These are phyloP conservation scores for Noctua comes DNA, from an alignment of 2,888 invertebrate species.

Conservation along the genomic window DNA sequence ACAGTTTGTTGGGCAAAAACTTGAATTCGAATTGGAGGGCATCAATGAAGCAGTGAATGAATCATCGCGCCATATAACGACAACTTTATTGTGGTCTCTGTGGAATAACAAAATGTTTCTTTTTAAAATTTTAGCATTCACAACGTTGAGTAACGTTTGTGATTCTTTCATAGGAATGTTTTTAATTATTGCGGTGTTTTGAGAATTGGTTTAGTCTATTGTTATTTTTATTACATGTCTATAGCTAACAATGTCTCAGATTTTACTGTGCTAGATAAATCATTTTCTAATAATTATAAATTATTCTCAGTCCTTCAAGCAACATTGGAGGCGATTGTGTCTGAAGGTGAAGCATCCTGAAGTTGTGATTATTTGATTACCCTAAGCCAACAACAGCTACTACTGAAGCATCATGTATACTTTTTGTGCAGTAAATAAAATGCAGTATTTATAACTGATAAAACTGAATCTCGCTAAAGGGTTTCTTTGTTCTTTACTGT, in stretches of 20 bases:
- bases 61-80: constrained; percentile 33
- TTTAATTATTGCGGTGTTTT: background rate
- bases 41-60: constrained; percentile 48
- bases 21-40: constrained; percentile 24
- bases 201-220: background rate
- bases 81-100: constrained; percentile 29
- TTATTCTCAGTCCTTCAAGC: background rate
- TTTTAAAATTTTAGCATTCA: constrained; percentile 9
- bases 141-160: constrained; percentile 7
- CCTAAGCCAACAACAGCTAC: background rate
- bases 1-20: constrained; percentile 12
- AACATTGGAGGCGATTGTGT: background rate
- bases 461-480: constrained; percentile 1
- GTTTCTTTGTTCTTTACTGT: constrained; percentile 23
- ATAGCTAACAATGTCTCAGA: background rate
- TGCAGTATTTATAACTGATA: background rate
- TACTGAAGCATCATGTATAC: background rate
- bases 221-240: background rate
- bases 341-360: too few relatives aligned
- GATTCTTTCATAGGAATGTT: constrained; percentile 3
- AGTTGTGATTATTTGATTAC: background rate
- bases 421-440: background rate
- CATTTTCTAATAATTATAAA: background rate
- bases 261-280: background rate
- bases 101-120: constrained; percentile 33